Percentiles rank a stretch among this genome's conserved stretches.
Evolutionary conservation across 2,797 vertebrate genomes (phyloP).

Genomic region (Mormyrus proboscirostris): DNA sequence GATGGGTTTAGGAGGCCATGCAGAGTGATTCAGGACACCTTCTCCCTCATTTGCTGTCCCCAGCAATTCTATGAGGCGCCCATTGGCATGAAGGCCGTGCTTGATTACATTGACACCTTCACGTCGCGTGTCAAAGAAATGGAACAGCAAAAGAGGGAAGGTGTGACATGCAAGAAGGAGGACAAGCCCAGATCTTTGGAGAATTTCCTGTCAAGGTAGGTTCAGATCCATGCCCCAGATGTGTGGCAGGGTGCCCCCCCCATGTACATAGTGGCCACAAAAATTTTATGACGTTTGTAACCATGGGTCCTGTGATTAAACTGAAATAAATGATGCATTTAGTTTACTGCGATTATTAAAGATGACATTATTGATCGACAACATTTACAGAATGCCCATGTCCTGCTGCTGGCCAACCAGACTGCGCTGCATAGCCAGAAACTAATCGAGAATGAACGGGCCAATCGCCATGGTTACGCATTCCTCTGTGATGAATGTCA

Average conservation of each 20-base stretch:
- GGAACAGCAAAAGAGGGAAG: constrained; percentile 94
- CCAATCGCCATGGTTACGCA: background rate
- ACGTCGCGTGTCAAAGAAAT: constrained; percentile 92
- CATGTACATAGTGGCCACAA: background rate
- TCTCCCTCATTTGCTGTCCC: constrained; percentile 1
- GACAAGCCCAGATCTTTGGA: constrained; percentile 93
- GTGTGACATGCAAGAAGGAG: constrained; percentile 85
- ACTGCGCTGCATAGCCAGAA: background rate
- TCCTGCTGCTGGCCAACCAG: background rate
- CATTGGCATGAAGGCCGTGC: constrained; percentile 92
- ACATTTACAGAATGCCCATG: background rate
- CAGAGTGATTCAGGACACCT: background rate
- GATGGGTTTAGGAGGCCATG: background rate
- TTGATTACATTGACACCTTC: constrained; percentile 90
- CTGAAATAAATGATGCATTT: background rate
- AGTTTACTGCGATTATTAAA: background rate
- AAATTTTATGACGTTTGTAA: background rate
- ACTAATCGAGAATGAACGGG: background rate
- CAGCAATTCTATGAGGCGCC: constrained; percentile 98
- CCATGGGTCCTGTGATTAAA: background rate
- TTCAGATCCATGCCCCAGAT: background rate
- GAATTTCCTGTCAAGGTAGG: constrained; percentile 91
- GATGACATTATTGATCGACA: background rate
- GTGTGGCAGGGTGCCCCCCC: background rate
- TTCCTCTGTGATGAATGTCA: background rate